Conservation (phyloP, 2,113 vertebrate species). For the Cavia aperea region DNA sequence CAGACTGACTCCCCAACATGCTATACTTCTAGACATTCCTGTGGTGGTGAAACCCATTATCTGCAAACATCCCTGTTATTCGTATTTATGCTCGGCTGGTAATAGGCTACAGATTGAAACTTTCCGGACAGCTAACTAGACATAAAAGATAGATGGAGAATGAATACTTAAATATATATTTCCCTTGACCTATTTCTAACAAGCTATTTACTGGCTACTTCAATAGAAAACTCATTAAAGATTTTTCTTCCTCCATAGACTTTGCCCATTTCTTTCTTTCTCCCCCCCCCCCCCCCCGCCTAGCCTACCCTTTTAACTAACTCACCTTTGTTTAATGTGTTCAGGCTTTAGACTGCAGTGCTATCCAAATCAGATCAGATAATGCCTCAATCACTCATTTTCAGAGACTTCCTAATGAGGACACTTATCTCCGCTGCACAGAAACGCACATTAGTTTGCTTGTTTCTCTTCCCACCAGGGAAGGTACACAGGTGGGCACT, state of each 20-base stretch:
- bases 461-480: background rate
- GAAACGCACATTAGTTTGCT: background rate
- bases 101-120: constrained; percentile 9
- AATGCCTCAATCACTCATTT: constrained; percentile 21
- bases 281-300: background rate
- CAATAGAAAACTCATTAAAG: constrained; percentile 45
- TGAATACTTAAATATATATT: constrained; percentile 22
- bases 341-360: background rate
- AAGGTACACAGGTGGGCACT: background rate
- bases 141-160: background rate
- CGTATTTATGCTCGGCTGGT: background rate
- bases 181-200: constrained; percentile 47
- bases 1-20: constrained; percentile 1
- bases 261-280: background rate
- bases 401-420: background rate
- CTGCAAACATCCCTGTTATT: background rate
- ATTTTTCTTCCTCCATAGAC: constrained; percentile 11
- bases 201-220: constrained; percentile 26
- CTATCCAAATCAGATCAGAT: constrained; percentile 19
- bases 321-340: background rate
- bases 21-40: background rate
- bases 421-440: constrained; percentile 39
- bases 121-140: constrained; percentile 13
- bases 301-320: background rate
- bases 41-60: constrained; percentile 22